Conservation (phyloP, 2,797 vertebrate species). For the Ateles fusciceps region DNA sequence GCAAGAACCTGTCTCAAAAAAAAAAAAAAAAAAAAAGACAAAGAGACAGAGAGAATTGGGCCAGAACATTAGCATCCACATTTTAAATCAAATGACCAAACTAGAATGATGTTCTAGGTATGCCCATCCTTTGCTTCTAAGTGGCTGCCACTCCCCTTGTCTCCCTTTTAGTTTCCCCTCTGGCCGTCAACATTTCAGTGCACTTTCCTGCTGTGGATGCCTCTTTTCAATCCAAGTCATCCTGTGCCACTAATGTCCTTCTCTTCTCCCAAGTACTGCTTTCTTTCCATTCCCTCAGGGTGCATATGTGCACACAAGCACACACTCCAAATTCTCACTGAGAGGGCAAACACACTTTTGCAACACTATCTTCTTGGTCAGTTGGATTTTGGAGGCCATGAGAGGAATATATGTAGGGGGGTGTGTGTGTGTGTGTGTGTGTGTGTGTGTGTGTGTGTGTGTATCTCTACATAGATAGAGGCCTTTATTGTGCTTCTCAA, state of each 20-base stretch:
- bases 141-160: background rate
- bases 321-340: background rate
- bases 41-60: background rate
- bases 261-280: background rate
- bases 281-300: background rate
- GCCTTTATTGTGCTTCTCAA: background rate
- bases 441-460: background rate
- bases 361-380: background rate
- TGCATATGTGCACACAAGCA: background rate
- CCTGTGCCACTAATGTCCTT: background rate
- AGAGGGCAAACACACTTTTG: background rate
- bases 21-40: no score
- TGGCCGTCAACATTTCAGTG: background rate
- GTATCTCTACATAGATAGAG: background rate
- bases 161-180: background rate
- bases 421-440: background rate
- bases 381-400: background rate
- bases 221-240: background rate
- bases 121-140: background rate
- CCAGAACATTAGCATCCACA: background rate
- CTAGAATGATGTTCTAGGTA: background rate
- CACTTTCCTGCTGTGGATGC: background rate
- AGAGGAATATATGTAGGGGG: background rate
- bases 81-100: background rate
- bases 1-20: background rate